Evolutionary conservation across 2,888 invertebrate species (phyloP).

Genomic region (Cephus rjabovi): DNA sequence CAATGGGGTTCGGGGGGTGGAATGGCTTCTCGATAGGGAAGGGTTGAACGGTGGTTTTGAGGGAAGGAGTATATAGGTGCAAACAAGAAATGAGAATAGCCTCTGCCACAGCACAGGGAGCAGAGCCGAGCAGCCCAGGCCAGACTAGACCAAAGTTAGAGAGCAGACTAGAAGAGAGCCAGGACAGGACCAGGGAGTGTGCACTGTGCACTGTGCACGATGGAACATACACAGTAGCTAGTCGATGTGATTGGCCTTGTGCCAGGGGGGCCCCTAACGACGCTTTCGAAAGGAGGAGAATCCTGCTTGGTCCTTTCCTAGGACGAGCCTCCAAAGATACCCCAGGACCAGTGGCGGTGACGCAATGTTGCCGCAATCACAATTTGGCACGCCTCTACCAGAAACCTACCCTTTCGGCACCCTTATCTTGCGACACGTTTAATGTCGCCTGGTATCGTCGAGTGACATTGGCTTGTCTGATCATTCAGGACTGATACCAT

Average conservation of each 20-base stretch:
- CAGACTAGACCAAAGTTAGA: conserved; percentile 18
- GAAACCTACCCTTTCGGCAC: conserved; percentile 42
- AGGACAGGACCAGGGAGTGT: conserved; percentile 40
- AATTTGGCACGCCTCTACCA: conserved; percentile 59
- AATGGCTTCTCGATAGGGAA: conserved; percentile 10
- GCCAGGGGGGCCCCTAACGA: conserved; percentile 63
- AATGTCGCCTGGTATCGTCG: background rate
- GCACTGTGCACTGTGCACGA: conserved; percentile 33
- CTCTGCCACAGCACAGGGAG: conserved; percentile 32
- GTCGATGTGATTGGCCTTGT: conserved; percentile 64
- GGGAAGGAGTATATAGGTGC: conserved; percentile 47
- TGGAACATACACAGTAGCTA: conserved; percentile 57
- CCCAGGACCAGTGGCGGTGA: conserved; percentile 56
- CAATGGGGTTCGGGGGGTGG: conserved; percentile 26
- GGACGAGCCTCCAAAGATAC: conserved; percentile 58
- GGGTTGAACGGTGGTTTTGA: conserved; percentile 27
- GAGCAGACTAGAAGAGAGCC: conserved; percentile 26
- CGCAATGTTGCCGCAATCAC: conserved; percentile 64
- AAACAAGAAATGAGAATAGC: conserved; percentile 61
- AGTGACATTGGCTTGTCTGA: background rate
- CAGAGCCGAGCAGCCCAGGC: background rate
- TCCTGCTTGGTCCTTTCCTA: conserved; percentile 56
- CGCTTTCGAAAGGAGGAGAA: conserved; percentile 62
- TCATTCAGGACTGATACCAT: background rate
- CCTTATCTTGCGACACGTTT: conserved; percentile 19